Percentiles rank a stretch among this genome's conserved stretches.
Evolutionary conservation across 2,113 vertebrate genomes (phyloP).

Genomic region (Falcunculus frontatus): DNA sequence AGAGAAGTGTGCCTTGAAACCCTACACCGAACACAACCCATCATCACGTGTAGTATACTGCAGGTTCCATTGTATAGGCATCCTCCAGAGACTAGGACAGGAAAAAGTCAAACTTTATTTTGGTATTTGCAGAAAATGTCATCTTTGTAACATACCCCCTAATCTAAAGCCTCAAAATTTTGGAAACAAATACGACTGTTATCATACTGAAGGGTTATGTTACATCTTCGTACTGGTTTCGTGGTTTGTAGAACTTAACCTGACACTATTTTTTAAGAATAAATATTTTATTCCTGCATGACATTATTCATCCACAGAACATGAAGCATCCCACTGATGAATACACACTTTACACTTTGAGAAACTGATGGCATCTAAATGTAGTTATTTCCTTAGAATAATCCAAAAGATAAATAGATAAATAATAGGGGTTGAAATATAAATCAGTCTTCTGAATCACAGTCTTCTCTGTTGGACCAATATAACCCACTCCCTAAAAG

Average conservation of each 20-base stretch:
- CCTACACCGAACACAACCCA: neutral
- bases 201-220: neutral
- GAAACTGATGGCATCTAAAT: neutral
- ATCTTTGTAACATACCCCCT: neutral
- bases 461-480: neutral
- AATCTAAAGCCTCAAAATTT: neutral
- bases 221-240: neutral
- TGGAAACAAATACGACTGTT: neutral
- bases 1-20: neutral
- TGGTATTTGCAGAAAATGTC: neutral
- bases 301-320: neutral
- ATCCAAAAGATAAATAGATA: neutral
- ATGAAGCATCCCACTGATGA: neutral
- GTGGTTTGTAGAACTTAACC: neutral
- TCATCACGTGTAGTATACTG: neutral
- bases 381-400: neutral
- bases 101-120: neutral
- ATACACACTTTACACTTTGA: neutral
- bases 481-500: neutral
- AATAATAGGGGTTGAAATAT: neutral
- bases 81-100: neutral
- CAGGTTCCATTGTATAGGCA: neutral
- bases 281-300: neutral
- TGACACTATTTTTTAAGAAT: neutral
- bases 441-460: neutral